A percentile compares a stretch with the other conserved stretches of the same genome.
Conservation (phyloP, 2,888 invertebrate species). For the Aricia artaxerxes region DNA sequence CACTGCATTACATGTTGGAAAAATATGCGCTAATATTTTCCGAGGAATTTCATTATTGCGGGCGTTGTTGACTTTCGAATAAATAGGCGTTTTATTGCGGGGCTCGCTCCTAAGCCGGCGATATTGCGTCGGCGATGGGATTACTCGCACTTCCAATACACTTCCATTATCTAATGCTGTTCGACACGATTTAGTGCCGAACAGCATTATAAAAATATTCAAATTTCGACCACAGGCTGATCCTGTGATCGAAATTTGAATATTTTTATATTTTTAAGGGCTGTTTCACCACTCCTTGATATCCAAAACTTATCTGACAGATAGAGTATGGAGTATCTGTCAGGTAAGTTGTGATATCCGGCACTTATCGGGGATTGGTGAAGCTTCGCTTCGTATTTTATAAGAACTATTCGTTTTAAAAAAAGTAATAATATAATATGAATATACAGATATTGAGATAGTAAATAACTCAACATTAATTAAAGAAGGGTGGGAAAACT, state of each 20-base stretch:
- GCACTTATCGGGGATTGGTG: no score
- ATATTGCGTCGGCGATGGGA: conserved; percentile 31
- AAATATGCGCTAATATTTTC: conserved; percentile 74
- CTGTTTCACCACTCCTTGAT: no score
- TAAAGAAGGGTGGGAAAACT: background rate
- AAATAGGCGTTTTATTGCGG: conserved; percentile 76
- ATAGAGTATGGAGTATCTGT: no score
- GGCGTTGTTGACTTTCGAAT: conserved; percentile 72
- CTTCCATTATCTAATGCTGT: background rate
- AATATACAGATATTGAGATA: no score
- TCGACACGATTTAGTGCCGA: background rate
- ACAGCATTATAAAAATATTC: no score
- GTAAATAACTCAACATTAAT: background rate
- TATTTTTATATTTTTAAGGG: background rate
- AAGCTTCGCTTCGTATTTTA: no score
- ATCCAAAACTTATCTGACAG: no score
- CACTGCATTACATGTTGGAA: conserved; percentile 64
- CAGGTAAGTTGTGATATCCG: no score
- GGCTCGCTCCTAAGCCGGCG: conserved; percentile 56
- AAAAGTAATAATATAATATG: no score
- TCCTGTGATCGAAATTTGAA: background rate
- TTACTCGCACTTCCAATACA: background rate
- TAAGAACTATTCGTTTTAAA: no score
- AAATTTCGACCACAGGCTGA: no score
- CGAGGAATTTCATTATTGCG: conserved; percentile 76